Conservation (phyloP, 2,797 vertebrate genomes). For the Protonibea diacanthus region DNA sequence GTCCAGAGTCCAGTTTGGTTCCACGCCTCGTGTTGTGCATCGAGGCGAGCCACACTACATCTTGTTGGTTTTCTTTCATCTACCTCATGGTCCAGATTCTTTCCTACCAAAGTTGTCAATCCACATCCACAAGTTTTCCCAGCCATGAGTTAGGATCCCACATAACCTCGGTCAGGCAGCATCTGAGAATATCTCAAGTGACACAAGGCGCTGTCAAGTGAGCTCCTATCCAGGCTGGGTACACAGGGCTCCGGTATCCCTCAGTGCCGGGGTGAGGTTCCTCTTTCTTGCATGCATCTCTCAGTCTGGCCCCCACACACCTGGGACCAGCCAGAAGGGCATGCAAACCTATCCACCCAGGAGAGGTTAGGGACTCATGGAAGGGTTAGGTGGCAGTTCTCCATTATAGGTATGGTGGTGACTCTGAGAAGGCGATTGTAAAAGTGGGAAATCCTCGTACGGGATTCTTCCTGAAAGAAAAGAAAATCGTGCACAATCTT, state of each 20-base stretch:
- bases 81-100: background rate
- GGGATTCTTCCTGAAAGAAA: background rate
- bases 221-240: background rate
- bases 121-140: background rate
- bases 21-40: background rate
- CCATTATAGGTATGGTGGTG: background rate
- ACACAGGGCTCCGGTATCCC: background rate
- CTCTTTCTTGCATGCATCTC: slow-evolving; percentile 5
- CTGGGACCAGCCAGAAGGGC: background rate
- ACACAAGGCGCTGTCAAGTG: background rate
- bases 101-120: background rate
- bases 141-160: background rate
- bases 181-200: background rate
- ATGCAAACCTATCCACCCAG: background rate
- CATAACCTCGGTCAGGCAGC: background rate
- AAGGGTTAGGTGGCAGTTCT: background rate
- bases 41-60: background rate
- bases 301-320: background rate
- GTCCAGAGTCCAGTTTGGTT: background rate
- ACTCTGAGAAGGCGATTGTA: background rate
- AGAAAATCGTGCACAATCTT: background rate
- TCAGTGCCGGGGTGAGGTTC: background rate
- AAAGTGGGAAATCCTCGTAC: background rate
- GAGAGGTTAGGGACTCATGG: background rate
- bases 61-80: background rate